Base-by-base conservation (phyloP, 2,797 vertebrate genomes). In the Menidia menidia region DNA sequence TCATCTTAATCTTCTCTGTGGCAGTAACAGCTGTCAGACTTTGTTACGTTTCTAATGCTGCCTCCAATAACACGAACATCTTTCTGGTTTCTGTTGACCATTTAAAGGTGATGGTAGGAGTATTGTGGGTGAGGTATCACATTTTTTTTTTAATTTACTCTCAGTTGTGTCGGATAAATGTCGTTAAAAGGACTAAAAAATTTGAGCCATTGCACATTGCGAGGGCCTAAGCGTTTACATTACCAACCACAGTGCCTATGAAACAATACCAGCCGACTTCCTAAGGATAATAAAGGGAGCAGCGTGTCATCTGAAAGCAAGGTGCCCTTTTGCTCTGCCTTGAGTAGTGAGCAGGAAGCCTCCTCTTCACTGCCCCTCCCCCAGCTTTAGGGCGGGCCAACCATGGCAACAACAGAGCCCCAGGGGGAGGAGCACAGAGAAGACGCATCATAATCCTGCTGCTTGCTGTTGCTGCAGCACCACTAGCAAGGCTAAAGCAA, bases 341-440 rank as follows among this genome's bases (percentile, higher is more conserved):
- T 81, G 81, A 89, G 82, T 83, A 66, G 80, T 70, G 71, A 90
- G 61, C 64, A 80, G 73, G 73, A 89, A 82, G 76, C 85, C 78
- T 87, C 85, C 71, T 75, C 77, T 32, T 16, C 67, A 72, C 64
- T 69, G 53, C 82, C 77, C 81, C 86, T 82, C 71, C 78, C 72
- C 82, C 82, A 68, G 64, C 72, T 72, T 64, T 71, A 74, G 77
- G 89, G 87, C 64, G 75, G 87, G 83, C 85, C 92, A 88, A 86
- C 83, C 90, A 90, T 92, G 86, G 92, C 85, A 92, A 93, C 87
- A 75, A 81, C 70, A 73, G 87, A 90, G 89, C 90, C 90, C 89
- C 85, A 75, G 81, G 87, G 91, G 90, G 90, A 88, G 91, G 91
- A 90, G 87, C 88, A 80, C 79, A 85, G 83, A 82, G 63, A 75